Base-by-base conservation (phyloP, 2,113 vertebrate species). In the Notothenia rossii region DNA sequence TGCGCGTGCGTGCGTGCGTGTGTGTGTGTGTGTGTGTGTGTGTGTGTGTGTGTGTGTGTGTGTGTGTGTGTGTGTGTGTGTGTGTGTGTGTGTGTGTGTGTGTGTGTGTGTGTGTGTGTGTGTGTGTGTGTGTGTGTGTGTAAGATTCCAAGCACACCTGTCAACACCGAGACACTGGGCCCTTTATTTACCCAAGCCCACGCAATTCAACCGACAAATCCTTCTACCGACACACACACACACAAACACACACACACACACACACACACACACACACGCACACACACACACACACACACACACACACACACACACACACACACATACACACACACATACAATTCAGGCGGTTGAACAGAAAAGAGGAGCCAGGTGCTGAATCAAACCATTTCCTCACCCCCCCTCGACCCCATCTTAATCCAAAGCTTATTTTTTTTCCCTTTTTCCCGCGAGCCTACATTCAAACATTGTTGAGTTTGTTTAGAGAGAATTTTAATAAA, bases 331-430 rank as follows among this genome's bases (percentile, higher is more conserved):
- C 54, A 20, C 43, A 22, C 50, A 58, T 55, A 43, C 51, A 1
- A 81, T 1, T 3, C 15, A 40, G 66, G 81, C 88, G 11, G 83
- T 80, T 89, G 49, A 85, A 82, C 36, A 81, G 61, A 79, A 66
- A 12, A 62, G n/a, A 73, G 70, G 43, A 66, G 80, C 85, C 88
- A 91, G 85, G 81, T 90, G 85, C 50, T 56, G 7, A 3, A 64
- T 14, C 22, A 20, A 75, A 2, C 14, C 60, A n/a, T 45, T 63
- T 78, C 64, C 69, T 56, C 10, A 2, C 2, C 29, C 3, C n/a
- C 18, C n/a, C 22, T 9, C 33, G 15, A 8, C 0, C 13, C 4
- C 33, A 8, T 20, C 60, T 60, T 45, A 14, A 8, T 10, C 36
- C 20, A 29, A 29, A 29, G 29, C 25, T 25, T 25, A 18, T 17